Conservation (phyloP, 2,888 invertebrate species). For the Antheraea yamamai region DNA sequence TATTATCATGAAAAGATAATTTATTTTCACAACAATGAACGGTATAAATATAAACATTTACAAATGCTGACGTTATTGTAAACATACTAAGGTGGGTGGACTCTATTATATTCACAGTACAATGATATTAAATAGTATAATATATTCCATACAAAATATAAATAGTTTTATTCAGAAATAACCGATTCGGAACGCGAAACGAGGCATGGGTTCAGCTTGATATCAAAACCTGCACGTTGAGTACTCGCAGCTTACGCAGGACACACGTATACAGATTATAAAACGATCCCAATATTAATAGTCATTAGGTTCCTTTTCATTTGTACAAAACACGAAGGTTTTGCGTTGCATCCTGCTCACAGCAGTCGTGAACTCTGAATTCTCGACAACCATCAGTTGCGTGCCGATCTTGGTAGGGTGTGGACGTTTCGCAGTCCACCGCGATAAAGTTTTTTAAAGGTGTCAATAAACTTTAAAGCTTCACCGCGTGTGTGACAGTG, state of each 20-base stretch:
- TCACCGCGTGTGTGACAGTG: slow-evolving; percentile 46
- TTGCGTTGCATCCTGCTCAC: slow-evolving; percentile 15
- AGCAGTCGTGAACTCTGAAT: slow-evolving; percentile 22
- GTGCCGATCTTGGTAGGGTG: slow-evolving; percentile 39
- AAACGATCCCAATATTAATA: background rate
- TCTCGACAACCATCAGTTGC: slow-evolving; percentile 58
- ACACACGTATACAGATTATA: background rate
- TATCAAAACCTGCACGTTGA: slow-evolving; percentile 1
- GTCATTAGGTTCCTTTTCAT: background rate
- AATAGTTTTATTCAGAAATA: background rate
- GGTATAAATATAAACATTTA: background rate
- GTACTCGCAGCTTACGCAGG: background rate
- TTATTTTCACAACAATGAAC: background rate
- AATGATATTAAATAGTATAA: background rate
- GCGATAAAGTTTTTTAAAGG: slow-evolving; percentile 40
- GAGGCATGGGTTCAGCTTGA: background rate
- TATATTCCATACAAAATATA: background rate
- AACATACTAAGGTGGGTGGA: background rate
- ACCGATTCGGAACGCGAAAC: background rate
- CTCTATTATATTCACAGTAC: too few species aligned
- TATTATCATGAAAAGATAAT: background rate
- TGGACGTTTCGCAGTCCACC: slow-evolving; percentile 43
- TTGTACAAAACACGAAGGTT: slow-evolving; percentile 11
- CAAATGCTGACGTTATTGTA: background rate
- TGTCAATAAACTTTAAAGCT: slow-evolving; percentile 50